Percentiles rank a stretch among this genome's conserved stretches.
phyloP scores from a whole-genome alignment of 2,888 invertebrate genomes.

The Achlya flavicornis region DNA sequence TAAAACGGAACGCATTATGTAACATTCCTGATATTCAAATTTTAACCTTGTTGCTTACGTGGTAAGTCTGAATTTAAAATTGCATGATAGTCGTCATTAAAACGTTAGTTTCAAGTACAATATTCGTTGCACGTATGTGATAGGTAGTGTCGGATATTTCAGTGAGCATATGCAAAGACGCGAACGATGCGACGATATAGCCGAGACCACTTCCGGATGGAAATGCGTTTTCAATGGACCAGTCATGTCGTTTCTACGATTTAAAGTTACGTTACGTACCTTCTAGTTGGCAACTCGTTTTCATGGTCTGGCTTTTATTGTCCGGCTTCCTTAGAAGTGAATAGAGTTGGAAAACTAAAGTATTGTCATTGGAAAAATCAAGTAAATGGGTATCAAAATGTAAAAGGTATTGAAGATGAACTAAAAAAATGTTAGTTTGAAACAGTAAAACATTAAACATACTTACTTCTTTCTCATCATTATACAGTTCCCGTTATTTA shows the following conservation, averaged over 20 bases:
- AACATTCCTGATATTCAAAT: not conserved
- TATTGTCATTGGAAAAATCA: not conserved
- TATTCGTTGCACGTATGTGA: slow-evolving; percentile 39
- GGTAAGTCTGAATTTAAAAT: not conserved
- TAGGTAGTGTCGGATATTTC: slow-evolving; percentile 48
- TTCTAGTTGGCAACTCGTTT: slow-evolving; percentile 33
- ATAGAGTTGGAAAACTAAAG: slow-evolving; percentile 21
- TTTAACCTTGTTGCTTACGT: slow-evolving; percentile 11
- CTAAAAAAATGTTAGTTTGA: no score
- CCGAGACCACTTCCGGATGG: slow-evolving; percentile 61
- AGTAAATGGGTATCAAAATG: not conserved
- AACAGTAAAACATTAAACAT: no score
- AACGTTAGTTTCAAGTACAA: slow-evolving; percentile 30
- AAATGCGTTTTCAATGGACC: slow-evolving; percentile 64
- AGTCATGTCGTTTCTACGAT: slow-evolving; percentile 38
- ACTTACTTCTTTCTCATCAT: no score
- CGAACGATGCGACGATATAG: slow-evolving; percentile 59
- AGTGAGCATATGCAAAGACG: slow-evolving; percentile 60
- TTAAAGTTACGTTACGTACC: slow-evolving; percentile 38
- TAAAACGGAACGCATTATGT: slow-evolving; percentile 19
- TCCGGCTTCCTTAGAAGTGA: slow-evolving; percentile 20
- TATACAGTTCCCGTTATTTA: no score
- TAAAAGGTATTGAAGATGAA: no score
- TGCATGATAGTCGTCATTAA: slow-evolving; percentile 17
- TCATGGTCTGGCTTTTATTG: slow-evolving; percentile 28